Conservation (phyloP, 37 sponge, comb jelly and placozoan genomes). For the Dysidea cf. avara region DNA sequence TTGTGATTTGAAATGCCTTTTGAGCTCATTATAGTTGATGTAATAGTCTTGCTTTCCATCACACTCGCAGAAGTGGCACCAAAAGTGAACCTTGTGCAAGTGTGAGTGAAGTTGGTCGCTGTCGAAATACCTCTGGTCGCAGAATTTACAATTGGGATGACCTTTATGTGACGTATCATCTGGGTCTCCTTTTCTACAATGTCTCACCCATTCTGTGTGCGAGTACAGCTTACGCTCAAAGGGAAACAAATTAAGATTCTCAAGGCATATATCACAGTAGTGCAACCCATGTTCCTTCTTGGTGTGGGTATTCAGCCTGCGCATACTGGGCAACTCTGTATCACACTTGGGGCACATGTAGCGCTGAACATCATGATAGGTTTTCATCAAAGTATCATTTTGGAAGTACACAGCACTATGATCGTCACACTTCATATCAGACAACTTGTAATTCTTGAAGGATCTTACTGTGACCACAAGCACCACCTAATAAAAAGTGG, state of each 20-base stretch:
- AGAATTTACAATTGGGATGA: conserved; percentile 89
- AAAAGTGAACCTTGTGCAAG: conserved; percentile 81
- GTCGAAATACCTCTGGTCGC: conserved; percentile 85
- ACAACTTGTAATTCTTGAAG: conserved; percentile 1
- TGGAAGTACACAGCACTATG: no score
- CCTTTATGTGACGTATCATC: conserved; percentile 78
- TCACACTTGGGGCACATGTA: conserved; percentile 23
- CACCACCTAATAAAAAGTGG: conserved; percentile 23
- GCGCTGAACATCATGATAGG: conserved; percentile 10
- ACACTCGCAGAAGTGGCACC: conserved; percentile 90
- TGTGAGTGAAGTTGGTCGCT: conserved; percentile 75
- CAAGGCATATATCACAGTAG: conserved; percentile 80
- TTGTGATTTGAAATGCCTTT: conserved; percentile 63
- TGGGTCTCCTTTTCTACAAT: conserved; percentile 62
- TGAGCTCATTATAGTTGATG: conserved; percentile 30
- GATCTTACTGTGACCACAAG: conserved; percentile 3
- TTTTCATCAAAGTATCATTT: neutral
- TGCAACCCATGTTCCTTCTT: conserved; percentile 44
- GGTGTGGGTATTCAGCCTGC: conserved; percentile 60
- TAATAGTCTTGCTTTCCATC: conserved; percentile 83
- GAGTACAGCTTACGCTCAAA: conserved; percentile 72
- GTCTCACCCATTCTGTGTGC: conserved; percentile 56
- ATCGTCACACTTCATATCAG: no score
- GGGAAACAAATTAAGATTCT: conserved; percentile 74
- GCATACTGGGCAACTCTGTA: conserved; percentile 15